Conservation (phyloP, 2,888 invertebrate species). For the Mellilla xanthometata region DNA sequence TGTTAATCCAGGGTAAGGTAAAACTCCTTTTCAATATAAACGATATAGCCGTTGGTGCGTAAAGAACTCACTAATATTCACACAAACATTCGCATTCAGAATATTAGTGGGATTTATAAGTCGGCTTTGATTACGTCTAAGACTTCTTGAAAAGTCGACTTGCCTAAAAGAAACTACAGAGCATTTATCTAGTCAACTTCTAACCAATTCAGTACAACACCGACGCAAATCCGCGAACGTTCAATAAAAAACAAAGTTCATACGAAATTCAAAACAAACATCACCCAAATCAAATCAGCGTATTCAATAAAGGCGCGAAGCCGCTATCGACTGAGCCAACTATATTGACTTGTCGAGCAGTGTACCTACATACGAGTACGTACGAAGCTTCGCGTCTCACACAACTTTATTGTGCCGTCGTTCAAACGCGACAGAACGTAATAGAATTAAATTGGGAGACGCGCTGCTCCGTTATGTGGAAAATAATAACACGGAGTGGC, state of each 20-base stretch:
- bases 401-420: conserved; percentile 77
- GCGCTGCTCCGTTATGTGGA: conserved; percentile 78
- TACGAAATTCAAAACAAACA: conserved; percentile 42
- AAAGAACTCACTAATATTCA: too few species aligned
- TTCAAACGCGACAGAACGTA: conserved; percentile 78
- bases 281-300: conserved; percentile 51
- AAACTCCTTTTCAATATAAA: too few species aligned
- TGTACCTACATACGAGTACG: conserved; percentile 21
- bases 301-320: conserved; percentile 48
- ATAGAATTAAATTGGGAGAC: conserved; percentile 81
- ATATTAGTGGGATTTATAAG: too few species aligned
- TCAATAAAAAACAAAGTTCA: conserved; percentile 27
- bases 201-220: too few species aligned
- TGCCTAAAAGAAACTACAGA: too few species aligned
- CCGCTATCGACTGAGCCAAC: conserved; percentile 35
- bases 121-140: too few species aligned
- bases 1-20: too few species aligned
- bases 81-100: too few species aligned
- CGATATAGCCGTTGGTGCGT: too few species aligned
- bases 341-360: conserved; percentile 31
- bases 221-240: conserved; percentile 11
- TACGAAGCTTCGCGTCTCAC: conserved; percentile 52
- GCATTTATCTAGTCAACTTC: too few species aligned
- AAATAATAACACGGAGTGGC: conserved; percentile 79
- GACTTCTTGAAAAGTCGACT: too few species aligned